phyloP scores from a whole-genome alignment of 92 coral and sea anemone genomes.

The Muricea muricata region DNA sequence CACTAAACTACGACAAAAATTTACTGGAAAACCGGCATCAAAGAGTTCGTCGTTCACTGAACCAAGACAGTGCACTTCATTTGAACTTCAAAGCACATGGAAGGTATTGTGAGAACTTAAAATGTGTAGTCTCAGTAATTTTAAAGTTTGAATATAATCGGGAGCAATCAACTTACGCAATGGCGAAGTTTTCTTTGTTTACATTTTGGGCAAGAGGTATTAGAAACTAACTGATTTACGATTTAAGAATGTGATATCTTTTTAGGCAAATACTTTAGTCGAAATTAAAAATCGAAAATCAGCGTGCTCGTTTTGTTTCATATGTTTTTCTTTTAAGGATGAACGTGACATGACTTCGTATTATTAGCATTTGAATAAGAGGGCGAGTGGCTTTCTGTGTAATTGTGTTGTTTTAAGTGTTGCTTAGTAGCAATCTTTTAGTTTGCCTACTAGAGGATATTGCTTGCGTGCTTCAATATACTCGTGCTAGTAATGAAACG shows the following conservation, averaged over 20 bases:
- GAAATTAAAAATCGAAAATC: too few relatives aligned
- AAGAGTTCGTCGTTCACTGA: constrained; percentile 82
- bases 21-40: constrained; percentile 67
- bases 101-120: constrained; percentile 64
- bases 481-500: too few relatives aligned
- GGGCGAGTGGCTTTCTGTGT: background rate
- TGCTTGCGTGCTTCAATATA: too few relatives aligned
- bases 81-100: constrained; percentile 79
- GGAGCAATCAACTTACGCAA: background rate
- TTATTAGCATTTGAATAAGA: background rate
- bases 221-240: too few relatives aligned
- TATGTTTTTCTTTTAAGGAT: too few relatives aligned
- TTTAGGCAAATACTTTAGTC: too few relatives aligned
- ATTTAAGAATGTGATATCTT: too few relatives aligned
- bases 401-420: constrained; percentile 1
- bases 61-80: constrained; percentile 60
- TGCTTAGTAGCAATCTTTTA: background rate
- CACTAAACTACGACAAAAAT: constrained; percentile 79
- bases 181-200: background rate
- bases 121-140: background rate
- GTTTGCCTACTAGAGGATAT: too few relatives aligned
- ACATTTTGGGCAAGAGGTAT: too few relatives aligned
- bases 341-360: too few relatives aligned
- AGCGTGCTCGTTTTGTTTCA: background rate
- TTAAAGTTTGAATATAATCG: background rate